A percentile compares a stretch with the other conserved stretches of the same genome.
Evolutionary conservation across 92 coral and sea anemone genomes (phyloP).

Genomic region (Phenganax subtilis): DNA sequence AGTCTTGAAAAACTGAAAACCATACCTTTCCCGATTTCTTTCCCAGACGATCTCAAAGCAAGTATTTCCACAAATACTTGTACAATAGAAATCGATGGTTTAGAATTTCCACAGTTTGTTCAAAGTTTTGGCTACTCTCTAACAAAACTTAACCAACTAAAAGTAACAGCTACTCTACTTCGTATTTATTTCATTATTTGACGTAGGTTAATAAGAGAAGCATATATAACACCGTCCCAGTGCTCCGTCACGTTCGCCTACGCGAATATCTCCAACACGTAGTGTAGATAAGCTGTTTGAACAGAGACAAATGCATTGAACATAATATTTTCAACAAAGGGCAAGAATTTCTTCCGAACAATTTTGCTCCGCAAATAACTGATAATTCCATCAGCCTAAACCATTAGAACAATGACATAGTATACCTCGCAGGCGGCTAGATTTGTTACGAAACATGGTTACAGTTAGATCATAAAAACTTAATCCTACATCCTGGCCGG

Average conservation of each 20-base stretch:
- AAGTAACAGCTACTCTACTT: too few species aligned
- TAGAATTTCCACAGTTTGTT: not conserved
- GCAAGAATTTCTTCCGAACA: too few species aligned
- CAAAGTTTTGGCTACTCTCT: not conserved
- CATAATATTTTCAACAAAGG: not conserved
- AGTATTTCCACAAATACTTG: too few species aligned
- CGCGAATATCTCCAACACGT: not conserved
- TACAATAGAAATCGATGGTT: too few species aligned
- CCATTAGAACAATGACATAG: too few species aligned
- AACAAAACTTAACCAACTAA: not conserved
- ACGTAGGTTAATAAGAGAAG: not conserved
- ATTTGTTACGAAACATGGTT: too few species aligned
- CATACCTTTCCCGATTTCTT: not conserved
- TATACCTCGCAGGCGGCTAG: too few species aligned
- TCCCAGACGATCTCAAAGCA: not conserved
- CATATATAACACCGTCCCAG: constrained; percentile 17
- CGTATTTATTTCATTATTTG: constrained; percentile 3
- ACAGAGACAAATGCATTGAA: not conserved
- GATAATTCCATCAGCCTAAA: too few species aligned
- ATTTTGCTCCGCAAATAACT: too few species aligned
- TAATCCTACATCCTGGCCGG: too few species aligned
- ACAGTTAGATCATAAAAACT: too few species aligned
- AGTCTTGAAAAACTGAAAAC: not conserved
- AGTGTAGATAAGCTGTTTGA: not conserved
- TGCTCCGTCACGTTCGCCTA: constrained; percentile 30